Conservation (phyloP, 2,797 vertebrate species). For the Antrozous pallidus region DNA sequence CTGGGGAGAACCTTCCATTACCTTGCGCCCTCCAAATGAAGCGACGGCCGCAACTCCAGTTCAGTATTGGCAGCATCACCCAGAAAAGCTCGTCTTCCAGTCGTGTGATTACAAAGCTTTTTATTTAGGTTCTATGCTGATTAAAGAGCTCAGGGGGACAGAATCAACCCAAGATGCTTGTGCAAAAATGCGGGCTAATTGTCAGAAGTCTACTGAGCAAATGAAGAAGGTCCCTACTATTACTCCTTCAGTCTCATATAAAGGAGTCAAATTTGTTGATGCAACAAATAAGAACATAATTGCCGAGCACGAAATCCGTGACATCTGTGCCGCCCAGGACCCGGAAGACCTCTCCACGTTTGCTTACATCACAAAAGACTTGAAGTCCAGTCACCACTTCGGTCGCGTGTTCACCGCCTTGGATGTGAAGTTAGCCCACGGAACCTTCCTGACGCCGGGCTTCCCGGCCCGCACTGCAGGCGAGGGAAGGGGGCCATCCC, state of each 20-base stretch:
- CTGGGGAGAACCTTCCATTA: constrained; percentile 98
- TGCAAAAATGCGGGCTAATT: constrained; percentile 99
- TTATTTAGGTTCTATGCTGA: constrained; percentile 99
- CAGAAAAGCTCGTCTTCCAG: constrained; percentile 99
- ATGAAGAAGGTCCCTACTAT: constrained; percentile 99
- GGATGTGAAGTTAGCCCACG: constrained; percentile 98
- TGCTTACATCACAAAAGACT: constrained; percentile 99
- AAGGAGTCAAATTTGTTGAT: constrained; percentile 99
- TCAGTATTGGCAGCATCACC: constrained; percentile 99
- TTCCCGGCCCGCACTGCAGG: constrained; percentile 97
- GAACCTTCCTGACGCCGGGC: constrained; percentile 98
- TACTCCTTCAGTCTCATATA: constrained; percentile 97
- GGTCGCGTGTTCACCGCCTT: constrained; percentile 99
- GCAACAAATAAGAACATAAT: constrained; percentile 99
- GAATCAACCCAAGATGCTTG: constrained; percentile 99
- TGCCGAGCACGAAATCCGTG: constrained; percentile 98
- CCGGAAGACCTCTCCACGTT: constrained; percentile 98
- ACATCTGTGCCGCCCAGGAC: constrained; percentile 99
- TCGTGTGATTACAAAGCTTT: constrained; percentile 99
- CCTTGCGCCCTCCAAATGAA: constrained; percentile 96
- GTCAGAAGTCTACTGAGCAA: constrained; percentile 99
- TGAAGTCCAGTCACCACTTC: constrained; percentile 99
- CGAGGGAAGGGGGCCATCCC: constrained; percentile 98
- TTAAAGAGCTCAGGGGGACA: constrained; percentile 97
- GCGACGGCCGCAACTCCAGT: constrained; percentile 98